phyloP scores from a whole-genome alignment of 1,140 invertebrate species.

The Muscidifurax raptorellus region DNA sequence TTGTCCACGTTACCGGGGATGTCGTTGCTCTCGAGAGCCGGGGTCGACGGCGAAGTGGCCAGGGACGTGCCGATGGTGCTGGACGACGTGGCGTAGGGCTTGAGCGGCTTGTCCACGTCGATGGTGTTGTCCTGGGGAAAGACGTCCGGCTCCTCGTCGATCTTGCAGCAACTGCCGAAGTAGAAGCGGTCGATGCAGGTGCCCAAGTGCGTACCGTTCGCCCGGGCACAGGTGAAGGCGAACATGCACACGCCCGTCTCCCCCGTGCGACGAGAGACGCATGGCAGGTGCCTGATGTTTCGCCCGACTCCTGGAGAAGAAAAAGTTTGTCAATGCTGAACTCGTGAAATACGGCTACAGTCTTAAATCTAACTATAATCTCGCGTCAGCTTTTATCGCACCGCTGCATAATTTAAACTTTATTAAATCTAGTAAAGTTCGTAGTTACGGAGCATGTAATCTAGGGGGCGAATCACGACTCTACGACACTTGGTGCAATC shows the following conservation, averaged over 20 bases:
- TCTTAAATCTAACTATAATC: too few relatives aligned
- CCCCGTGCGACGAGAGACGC: constrained; percentile 85
- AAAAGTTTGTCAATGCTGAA: too few relatives aligned
- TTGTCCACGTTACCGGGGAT: constrained; percentile 70
- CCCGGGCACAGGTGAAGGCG: constrained; percentile 92
- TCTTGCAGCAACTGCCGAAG: constrained; percentile 92
- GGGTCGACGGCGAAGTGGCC: constrained; percentile 24
- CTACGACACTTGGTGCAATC: too few relatives aligned
- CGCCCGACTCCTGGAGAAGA: constrained; percentile 82
- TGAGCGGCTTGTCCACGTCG: constrained; percentile 67
- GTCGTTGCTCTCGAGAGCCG: constrained; percentile 69
- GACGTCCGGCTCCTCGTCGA: constrained; percentile 73
- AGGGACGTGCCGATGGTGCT: constrained; percentile 23
- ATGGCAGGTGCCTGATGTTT: constrained; percentile 91
- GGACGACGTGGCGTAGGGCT: constrained; percentile 62
- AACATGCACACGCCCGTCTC: constrained; percentile 95
- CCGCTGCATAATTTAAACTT: too few relatives aligned
- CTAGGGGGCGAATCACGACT: too few relatives aligned
- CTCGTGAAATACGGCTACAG: too few relatives aligned
- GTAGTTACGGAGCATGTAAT: too few relatives aligned
- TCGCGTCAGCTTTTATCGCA: too few relatives aligned
- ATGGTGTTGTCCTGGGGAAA: constrained; percentile 74
- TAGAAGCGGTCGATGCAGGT: constrained; percentile 95
- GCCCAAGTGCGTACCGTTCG: constrained; percentile 92
- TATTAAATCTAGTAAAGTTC: too few relatives aligned